Conservation (phyloP, 2,797 vertebrate species). For the Onychomys torridus region DNA sequence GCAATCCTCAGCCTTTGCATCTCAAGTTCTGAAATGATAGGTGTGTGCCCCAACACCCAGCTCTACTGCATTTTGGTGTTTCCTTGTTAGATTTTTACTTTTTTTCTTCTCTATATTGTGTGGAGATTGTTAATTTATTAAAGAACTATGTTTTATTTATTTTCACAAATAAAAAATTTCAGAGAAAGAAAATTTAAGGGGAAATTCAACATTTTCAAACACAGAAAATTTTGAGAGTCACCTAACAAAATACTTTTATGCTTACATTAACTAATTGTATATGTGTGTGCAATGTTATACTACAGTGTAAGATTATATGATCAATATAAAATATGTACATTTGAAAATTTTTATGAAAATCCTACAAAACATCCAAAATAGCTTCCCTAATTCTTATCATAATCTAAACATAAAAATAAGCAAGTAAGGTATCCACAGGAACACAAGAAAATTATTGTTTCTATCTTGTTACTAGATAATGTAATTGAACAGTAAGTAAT, state of each 20-base stretch:
- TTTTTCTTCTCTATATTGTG: background rate
- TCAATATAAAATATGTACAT: background rate
- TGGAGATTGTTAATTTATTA: background rate
- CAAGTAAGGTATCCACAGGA: background rate
- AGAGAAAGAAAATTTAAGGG: background rate
- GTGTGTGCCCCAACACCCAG: background rate
- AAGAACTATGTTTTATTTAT: background rate
- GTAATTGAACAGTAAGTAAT: background rate
- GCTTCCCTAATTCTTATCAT: background rate
- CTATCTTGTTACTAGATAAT: background rate
- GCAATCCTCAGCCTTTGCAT: background rate
- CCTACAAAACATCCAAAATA: background rate
- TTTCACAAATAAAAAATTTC: background rate
- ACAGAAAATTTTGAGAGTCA: background rate
- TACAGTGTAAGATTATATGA: background rate
- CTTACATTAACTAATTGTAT: background rate
- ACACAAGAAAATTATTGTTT: background rate
- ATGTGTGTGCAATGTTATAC: background rate
- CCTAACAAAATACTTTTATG: background rate
- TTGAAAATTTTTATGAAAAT: background rate
- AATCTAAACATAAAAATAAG: background rate
- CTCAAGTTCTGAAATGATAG: background rate
- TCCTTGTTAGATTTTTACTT: background rate
- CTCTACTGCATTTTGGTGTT: background rate
- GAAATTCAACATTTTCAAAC: background rate